Base-by-base conservation (phyloP, 2,113 vertebrate genomes). In the Ctenodactylus gundi region DNA sequence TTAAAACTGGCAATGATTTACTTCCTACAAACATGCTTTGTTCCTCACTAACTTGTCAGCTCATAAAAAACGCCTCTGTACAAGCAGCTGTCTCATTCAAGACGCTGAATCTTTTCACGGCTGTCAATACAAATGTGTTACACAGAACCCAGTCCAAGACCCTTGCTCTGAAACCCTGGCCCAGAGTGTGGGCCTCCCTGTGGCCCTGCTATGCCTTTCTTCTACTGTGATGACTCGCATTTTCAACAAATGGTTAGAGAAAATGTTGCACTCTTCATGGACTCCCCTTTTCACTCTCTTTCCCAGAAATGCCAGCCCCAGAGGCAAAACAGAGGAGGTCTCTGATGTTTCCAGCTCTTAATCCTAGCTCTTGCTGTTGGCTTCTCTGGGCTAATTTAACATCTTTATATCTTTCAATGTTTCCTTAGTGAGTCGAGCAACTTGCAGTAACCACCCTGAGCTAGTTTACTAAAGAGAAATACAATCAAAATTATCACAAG, bases 71-170 rank as follows among this genome's bases (percentile, higher is more conserved):
- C 0, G 49, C 27, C 62, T 84, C 49, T 84, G 23, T 93, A 91
- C 57, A 95, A 96, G 80, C 94, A 97, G 92, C 97, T 97, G 96
- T 96, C 93, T 96, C 94, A 94, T 97, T 96, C 85, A 96, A 95
- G 85, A 97, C 23, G n/a, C 64, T 88, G 36, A 29, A 91, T n/a
- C 64, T 94, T 96, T 96, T 87, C 41, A 36, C 31, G 46, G 75
- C 29, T 21, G 0, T 85, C 94, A 93, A 21, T 91, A 72, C 70
- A 93, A 95, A 82, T 57, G 91, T 85, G 95, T 65, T 73, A 15
- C 39, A 55, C 73, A 90, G 92, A 96, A 62, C n/a, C 91, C 90
- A 25, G 20, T 83, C 21, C 1, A 83, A 65, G 29, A 65, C 73
- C 57, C 82, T 95, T 97, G 88, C 88, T 94, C 88, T 29, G 6